A percentile compares a stretch with the other conserved stretches of the same genome.
Evolutionary conservation across 2,888 invertebrate species (phyloP).

Genomic region (Eilema griseolum): DNA sequence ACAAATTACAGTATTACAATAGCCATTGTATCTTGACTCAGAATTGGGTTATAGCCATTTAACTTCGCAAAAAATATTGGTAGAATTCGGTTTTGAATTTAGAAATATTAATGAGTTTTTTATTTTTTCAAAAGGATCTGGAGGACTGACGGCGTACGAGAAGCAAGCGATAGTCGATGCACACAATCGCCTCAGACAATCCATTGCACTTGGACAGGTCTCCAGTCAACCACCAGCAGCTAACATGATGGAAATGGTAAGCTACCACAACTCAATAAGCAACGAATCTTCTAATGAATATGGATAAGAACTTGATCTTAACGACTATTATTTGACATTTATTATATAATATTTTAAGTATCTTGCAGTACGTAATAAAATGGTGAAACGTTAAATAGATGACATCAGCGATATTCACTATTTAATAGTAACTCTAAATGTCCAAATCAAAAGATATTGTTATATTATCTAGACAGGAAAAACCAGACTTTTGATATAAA

Average conservation of each 20-base stretch:
- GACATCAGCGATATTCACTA: conserved; percentile 44
- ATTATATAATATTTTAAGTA: conserved; percentile 47
- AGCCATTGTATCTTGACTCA: conserved; percentile 60
- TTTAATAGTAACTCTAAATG: conserved; percentile 36
- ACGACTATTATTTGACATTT: conserved; percentile 45
- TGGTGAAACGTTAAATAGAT: conserved; percentile 34
- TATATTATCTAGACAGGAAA: conserved; percentile 32
- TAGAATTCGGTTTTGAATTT: background rate
- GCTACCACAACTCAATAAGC: conserved; percentile 45
- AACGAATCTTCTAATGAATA: conserved; percentile 27
- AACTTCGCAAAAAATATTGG: conserved; percentile 13
- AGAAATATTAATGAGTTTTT: conserved; percentile 19
- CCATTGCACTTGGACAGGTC: conserved; percentile 92
- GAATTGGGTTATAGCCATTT: conserved; percentile 17
- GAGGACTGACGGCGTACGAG: conserved; percentile 90
- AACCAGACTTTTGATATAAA: conserved; percentile 29
- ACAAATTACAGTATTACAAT: conserved; percentile 66
- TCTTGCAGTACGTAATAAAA: conserved; percentile 38
- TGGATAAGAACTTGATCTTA: conserved; percentile 44
- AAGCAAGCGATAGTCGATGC: conserved; percentile 92
- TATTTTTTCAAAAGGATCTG: conserved; percentile 82
- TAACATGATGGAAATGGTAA: conserved; percentile 95
- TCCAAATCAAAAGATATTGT: conserved; percentile 25
- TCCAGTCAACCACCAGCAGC: conserved; percentile 92
- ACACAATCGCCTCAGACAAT: conserved; percentile 93